Percentiles rank a stretch among this genome's conserved stretches.
Conservation (phyloP, 2,797 vertebrate species). For the Sandelia bainsii region DNA sequence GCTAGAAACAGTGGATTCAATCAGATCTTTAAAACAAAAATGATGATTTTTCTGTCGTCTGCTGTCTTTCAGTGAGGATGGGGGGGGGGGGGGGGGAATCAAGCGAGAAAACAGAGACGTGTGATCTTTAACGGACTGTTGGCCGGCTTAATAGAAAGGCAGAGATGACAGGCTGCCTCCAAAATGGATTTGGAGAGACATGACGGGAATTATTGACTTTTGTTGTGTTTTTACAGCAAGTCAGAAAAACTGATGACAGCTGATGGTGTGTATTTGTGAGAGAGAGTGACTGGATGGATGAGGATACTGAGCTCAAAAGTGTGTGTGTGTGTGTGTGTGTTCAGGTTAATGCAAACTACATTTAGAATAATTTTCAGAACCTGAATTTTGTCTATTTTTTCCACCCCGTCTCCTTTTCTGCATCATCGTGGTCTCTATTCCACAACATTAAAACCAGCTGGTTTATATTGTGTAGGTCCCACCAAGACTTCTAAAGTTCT, state of each 20-base stretch:
- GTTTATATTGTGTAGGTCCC: too few relatives aligned
- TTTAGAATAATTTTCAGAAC: too few relatives aligned
- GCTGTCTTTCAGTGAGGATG: constrained; percentile 14
- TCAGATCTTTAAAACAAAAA: constrained; percentile 12
- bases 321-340: not conserved
- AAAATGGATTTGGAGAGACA: constrained; percentile 32
- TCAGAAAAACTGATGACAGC: constrained; percentile 39
- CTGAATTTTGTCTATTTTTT: too few relatives aligned
- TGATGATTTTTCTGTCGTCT: constrained; percentile 23
- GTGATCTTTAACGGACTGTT: constrained; percentile 57
- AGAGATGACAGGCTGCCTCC: constrained; percentile 46
- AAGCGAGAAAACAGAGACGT: constrained; percentile 43
- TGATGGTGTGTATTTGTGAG: constrained; percentile 23
- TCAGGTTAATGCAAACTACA: too few relatives aligned
- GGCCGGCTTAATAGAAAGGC: constrained; percentile 43
- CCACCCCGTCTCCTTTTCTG: too few relatives aligned
- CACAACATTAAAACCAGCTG: too few relatives aligned
- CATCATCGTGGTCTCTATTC: too few relatives aligned
- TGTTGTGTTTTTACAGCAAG: constrained; percentile 54
- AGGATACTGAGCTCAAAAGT: not conserved
- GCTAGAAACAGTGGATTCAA: not conserved
- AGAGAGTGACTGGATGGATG: not conserved
- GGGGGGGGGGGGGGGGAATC: not conserved
- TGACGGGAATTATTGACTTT: constrained; percentile 55
- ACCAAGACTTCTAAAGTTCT: too few relatives aligned